These are phyloP conservation scores for Polypedilum vanderplanki DNA, from an alignment of 1,140 invertebrate genomes.

Conservation along the genomic window DNA sequence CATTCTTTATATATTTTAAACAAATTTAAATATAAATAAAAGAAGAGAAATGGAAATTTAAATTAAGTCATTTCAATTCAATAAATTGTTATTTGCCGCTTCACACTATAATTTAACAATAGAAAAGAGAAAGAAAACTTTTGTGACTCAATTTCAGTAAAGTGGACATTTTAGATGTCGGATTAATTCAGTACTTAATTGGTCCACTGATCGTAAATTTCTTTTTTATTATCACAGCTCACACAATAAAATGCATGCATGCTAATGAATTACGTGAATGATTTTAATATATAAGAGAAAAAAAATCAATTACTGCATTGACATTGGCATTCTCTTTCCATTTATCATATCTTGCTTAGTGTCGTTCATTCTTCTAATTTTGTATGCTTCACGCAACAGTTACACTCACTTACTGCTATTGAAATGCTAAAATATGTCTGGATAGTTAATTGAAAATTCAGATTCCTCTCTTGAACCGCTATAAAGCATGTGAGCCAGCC, in stretches of 20 bases:
- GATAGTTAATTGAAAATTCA: slow-evolving; percentile 10
- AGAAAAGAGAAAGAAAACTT: no score
- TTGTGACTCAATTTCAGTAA: not conserved
- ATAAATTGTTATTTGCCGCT: not conserved
- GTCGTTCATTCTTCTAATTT: not conserved
- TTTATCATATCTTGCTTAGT: not conserved
- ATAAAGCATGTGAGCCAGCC: not conserved
- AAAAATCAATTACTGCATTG: no score
- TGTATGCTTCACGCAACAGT: not conserved
- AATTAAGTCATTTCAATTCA: slow-evolving; percentile 19
- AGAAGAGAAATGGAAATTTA: not conserved
- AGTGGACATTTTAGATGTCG: not conserved
- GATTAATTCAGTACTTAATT: not conserved
- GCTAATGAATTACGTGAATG: no score
- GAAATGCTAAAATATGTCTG: not conserved
- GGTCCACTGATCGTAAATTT: not conserved
- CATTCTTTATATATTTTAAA: no score
- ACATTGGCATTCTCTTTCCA: not conserved
- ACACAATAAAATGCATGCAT: not conserved
- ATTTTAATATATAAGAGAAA: no score
- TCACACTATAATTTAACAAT: not conserved
- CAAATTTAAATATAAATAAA: no score
- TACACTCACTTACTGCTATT: not conserved
- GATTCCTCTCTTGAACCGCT: not conserved
- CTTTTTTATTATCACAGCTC: slow-evolving; percentile 7